A percentile compares a stretch with the other conserved stretches of the same genome.
These are phyloP conservation scores for Neodiprion fabricii DNA, from an alignment of 1,140 invertebrate species.

Conservation along the genomic window DNA sequence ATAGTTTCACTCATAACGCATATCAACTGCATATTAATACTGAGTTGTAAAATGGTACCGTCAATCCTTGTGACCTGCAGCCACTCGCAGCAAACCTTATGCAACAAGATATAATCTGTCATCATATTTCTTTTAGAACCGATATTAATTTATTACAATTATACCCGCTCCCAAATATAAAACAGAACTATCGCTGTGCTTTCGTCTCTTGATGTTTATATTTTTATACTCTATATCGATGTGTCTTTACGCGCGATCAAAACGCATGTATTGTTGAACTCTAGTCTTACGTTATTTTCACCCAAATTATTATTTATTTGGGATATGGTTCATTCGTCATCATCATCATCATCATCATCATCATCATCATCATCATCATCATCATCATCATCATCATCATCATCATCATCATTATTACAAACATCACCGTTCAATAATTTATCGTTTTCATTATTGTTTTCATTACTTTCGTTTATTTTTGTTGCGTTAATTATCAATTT, in stretches of 20 bases:
- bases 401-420: conserved; percentile 18
- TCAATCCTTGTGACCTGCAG: no score
- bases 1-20: no score
- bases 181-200: neutral
- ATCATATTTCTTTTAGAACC: no score
- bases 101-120: no score
- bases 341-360: neutral
- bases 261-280: conserved; percentile 59
- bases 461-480: conserved; percentile 18
- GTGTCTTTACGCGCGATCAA: conserved; percentile 44
- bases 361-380: conserved; percentile 15
- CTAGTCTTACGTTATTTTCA: conserved; percentile 58
- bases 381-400: neutral
- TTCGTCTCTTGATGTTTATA: conserved; percentile 58
- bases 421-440: conserved; percentile 23
- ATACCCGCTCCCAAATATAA: no score
- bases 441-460: conserved; percentile 14
- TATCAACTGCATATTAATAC: no score
- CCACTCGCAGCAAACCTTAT: no score
- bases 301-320: conserved; percentile 32
- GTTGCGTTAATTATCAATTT: conserved; percentile 13
- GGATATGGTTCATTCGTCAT: conserved; percentile 29
- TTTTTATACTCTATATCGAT: conserved; percentile 52
- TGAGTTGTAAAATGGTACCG: no score
- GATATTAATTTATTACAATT: no score